Base-by-base conservation (phyloP, 2,888 invertebrate genomes). In the Ischnura elegans region DNA sequence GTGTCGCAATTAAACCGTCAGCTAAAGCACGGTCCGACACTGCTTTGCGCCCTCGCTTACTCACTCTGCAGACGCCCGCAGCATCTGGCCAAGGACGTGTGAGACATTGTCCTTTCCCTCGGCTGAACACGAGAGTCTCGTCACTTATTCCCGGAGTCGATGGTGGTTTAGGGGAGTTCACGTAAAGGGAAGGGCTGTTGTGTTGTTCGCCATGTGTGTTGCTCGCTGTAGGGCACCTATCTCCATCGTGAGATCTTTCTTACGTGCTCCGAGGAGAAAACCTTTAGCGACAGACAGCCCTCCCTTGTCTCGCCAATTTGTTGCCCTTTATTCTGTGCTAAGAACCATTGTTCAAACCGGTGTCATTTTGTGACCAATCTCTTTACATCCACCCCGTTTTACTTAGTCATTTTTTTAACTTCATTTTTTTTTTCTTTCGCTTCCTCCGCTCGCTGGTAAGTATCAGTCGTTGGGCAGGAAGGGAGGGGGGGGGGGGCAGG, bases 311-410 rank as follows among this genome's bases (percentile, higher is more conserved):
- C 19, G 66, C 90, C 90, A 90, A 90, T 90, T 90, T 90, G 90
- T 90, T 90, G 90, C 61, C 90, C 90, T 66, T 90, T 90, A 90
- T 90, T 90, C 90, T 90, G 61, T 90, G 66, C 61, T 90, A 90
- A 55, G 55, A 61, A 42, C 90, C 90, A 90, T 90, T 90, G 90
- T 90, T 90, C 90, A 90, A 90, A 90, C 90, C 90, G 90, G 61
- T 90, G 90, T 90, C 61, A 90, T 90, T 90, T 90, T 90, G 90
- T 90, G 42, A 90, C 90, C 90, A 66, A 90, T 90, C 90, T 90
- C 61, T 43, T 6, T 66, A 55, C 55, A 61, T 43, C 43, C 61
- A 43, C 90, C 90, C 43, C 42, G 42, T 19, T 36, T 42, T 21
- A 21, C 21, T 45, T 61, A 16, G 13, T 87, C 42, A 2, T 2